Percentiles rank a stretch among this genome's conserved stretches.
These are phyloP conservation scores for Hipparchia semele DNA, from an alignment of 2,888 invertebrate species.

Conservation along the genomic window DNA sequence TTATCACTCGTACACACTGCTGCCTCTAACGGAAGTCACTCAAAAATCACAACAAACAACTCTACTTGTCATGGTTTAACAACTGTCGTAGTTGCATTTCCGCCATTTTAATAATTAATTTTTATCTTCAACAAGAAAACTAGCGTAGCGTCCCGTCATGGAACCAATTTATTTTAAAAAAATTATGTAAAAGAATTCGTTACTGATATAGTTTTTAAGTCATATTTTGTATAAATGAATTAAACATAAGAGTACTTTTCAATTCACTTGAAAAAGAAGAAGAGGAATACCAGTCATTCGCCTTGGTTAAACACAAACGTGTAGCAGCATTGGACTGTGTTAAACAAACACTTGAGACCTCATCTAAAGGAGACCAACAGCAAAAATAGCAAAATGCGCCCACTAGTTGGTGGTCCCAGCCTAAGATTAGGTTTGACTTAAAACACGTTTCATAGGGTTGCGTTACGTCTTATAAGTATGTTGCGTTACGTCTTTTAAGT, in stretches of 20 bases:
- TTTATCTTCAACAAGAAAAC: slow-evolving; percentile 42
- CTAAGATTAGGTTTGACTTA: neutral
- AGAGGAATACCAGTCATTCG: too few species aligned
- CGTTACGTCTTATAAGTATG: neutral
- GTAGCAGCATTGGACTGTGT: too few species aligned
- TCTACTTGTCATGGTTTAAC: slow-evolving; percentile 45
- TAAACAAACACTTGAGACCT: too few species aligned
- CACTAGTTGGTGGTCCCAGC: too few species aligned
- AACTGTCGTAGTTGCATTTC: slow-evolving; percentile 41
- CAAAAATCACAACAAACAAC: slow-evolving; percentile 38
- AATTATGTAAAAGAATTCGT: neutral
- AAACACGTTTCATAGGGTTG: neutral
- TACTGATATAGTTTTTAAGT: neutral
- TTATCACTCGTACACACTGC: neutral
- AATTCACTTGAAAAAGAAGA: too few species aligned
- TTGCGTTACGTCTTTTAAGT: neutral
- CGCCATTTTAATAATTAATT: slow-evolving; percentile 32
- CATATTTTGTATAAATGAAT: neutral
- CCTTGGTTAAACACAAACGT: neutral
- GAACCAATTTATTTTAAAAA: neutral
- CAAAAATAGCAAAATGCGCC: too few species aligned
- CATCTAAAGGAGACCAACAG: too few species aligned
- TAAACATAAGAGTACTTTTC: too few species aligned
- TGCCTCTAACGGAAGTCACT: slow-evolving; percentile 11
- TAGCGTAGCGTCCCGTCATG: slow-evolving; percentile 38